These are phyloP conservation scores for Xiphorhynchus elegans DNA, from an alignment of 2,113 vertebrate genomes.

Conservation along the genomic window DNA sequence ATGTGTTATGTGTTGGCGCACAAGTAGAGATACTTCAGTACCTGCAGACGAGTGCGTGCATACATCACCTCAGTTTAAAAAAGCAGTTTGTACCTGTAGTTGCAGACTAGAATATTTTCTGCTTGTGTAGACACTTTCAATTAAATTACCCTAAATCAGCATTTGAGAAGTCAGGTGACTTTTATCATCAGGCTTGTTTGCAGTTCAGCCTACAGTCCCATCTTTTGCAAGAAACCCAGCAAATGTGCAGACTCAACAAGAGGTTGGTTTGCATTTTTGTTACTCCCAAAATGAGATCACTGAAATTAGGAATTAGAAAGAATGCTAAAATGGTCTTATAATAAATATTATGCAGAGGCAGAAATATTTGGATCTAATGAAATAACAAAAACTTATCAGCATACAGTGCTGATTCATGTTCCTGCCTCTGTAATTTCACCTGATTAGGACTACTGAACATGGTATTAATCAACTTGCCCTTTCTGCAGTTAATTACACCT, in stretches of 20 bases:
- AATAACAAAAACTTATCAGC: slow-evolving; percentile 49
- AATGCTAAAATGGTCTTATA: slow-evolving; percentile 23
- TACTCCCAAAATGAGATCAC: neutral
- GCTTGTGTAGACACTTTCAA: neutral
- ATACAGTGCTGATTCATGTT: slow-evolving; percentile 55
- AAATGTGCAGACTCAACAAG: neutral
- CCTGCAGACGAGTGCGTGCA: neutral
- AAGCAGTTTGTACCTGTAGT: neutral
- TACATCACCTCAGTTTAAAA: neutral
- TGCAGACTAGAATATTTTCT: neutral
- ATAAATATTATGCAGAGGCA: slow-evolving; percentile 14
- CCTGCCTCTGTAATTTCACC: slow-evolving; percentile 34
- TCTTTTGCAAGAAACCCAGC: neutral
- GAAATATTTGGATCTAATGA: slow-evolving; percentile 57
- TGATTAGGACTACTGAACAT: slow-evolving; percentile 25
- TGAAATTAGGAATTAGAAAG: neutral
- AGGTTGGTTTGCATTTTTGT: neutral
- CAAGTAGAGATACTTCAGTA: neutral
- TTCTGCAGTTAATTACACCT: neutral
- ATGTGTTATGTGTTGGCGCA: neutral
- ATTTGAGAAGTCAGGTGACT: neutral
- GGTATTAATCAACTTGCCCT: neutral
- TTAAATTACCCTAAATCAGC: neutral
- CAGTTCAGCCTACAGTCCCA: neutral
- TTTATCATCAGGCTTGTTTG: neutral